These are phyloP conservation scores for Cyphomyrus discorhynchus DNA, from an alignment of 2,113 vertebrate species.

Conservation along the genomic window DNA sequence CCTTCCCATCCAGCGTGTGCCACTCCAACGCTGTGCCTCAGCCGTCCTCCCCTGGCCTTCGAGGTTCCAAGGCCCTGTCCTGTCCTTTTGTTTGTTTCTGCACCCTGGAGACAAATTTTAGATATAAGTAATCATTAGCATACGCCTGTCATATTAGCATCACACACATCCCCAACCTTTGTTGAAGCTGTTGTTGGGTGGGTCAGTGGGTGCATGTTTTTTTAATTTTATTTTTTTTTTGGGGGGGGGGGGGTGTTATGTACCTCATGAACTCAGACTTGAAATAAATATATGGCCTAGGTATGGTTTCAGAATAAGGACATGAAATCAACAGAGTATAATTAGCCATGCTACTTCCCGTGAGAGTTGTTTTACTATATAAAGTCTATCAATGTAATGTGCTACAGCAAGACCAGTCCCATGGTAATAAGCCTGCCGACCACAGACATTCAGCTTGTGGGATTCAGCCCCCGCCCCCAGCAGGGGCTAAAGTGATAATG, in stretches of 20 bases:
- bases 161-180: not conserved
- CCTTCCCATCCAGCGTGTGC: not conserved
- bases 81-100: not conserved
- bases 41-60: not conserved
- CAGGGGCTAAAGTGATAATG: not conserved
- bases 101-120: conserved; percentile 10
- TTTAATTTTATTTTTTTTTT: not conserved
- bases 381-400: not conserved
- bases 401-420: not conserved
- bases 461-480: not conserved
- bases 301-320: conserved; percentile 4
- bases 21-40: not conserved
- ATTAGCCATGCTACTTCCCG: not conserved
- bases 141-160: not conserved
- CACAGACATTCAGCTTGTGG: not conserved
- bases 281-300: not conserved
- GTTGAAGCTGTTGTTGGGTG: not conserved
- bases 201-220: not conserved
- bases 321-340: conserved; percentile 9
- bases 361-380: not conserved
- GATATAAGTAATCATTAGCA: not conserved
- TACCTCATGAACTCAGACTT: not conserved
- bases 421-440: not conserved
- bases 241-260: not conserved
- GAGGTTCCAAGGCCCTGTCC: not conserved